Percentiles rank a stretch among this genome's conserved stretches.
Conservation (phyloP, 1,140 invertebrate species). For the Drosophila pandora region DNA sequence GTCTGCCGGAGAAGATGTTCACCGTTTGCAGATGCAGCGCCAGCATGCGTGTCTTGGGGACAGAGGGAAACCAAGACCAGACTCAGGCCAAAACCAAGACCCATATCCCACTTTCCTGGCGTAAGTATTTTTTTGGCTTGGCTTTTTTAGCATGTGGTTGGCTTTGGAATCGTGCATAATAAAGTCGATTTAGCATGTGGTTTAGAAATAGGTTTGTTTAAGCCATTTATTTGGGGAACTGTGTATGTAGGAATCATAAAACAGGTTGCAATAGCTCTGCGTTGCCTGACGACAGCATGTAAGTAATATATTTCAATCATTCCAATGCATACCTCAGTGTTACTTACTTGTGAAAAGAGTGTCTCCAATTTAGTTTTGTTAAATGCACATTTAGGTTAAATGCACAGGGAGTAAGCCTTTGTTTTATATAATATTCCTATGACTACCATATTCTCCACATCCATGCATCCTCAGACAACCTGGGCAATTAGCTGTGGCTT, state of each 20-base stretch:
- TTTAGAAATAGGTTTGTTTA: conserved; percentile 25
- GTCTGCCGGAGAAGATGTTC: conserved; percentile 64
- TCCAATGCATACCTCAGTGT: no score
- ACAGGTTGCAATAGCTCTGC: background rate
- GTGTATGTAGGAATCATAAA: background rate
- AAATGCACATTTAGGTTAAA: no score
- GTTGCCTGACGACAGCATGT: no score
- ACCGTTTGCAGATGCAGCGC: conserved; percentile 9
- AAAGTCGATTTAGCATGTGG: conserved; percentile 46
- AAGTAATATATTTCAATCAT: no score
- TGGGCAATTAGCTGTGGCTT: conserved; percentile 76
- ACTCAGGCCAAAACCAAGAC: conserved; percentile 6
- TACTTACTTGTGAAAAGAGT: no score
- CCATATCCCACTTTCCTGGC: conserved; percentile 10
- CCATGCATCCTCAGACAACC: conserved; percentile 39
- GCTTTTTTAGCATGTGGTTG: conserved; percentile 46
- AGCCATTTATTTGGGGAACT: conserved; percentile 9
- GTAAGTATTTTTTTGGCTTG: conserved; percentile 64
- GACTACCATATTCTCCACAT: conserved; percentile 24
- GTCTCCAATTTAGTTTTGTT: no score
- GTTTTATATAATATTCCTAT: no score
- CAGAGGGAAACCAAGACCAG: conserved; percentile 7
- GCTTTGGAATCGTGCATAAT: conserved; percentile 58
- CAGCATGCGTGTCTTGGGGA: conserved; percentile 46
- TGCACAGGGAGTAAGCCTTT: no score